Evolutionary conservation across 2,113 vertebrate species (phyloP).

Genomic region (Atherinomorus stipes): DNA sequence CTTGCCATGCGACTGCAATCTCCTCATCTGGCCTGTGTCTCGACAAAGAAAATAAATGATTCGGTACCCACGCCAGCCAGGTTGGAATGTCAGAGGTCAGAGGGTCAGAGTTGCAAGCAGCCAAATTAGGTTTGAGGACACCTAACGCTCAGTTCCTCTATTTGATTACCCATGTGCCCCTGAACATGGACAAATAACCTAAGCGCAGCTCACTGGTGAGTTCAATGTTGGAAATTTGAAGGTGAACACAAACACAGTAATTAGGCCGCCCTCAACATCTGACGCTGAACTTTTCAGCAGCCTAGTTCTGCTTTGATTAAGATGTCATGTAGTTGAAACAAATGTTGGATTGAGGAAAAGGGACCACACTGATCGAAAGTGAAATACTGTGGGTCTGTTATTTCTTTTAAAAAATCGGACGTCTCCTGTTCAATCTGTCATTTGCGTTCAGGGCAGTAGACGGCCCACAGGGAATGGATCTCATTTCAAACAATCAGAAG

Average conservation of each 20-base stretch:
- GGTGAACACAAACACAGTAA: constrained; percentile 32
- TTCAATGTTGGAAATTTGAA: constrained; percentile 37
- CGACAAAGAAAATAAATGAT: constrained; percentile 80
- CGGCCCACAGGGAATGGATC: constrained; percentile 38
- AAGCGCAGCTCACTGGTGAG: constrained; percentile 18
- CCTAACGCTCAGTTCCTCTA: constrained; percentile 64
- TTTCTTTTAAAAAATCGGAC: constrained; percentile 48
- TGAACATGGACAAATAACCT: constrained; percentile 49
- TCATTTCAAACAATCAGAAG: constrained; percentile 60
- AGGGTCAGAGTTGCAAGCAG: constrained; percentile 73
- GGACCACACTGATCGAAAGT: constrained; percentile 18
- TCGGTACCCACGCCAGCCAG: constrained; percentile 50
- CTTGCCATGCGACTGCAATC: constrained; percentile 52
- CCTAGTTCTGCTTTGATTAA: constrained; percentile 20
- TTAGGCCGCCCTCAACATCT: constrained; percentile 40
- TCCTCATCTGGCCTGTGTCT: constrained; percentile 76
- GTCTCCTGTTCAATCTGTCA: constrained; percentile 51
- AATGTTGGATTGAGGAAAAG: constrained; percentile 4
- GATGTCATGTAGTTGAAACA: constrained; percentile 35
- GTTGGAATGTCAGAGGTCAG: constrained; percentile 79
- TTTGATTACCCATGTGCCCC: constrained; percentile 73
- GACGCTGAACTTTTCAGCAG: constrained; percentile 24
- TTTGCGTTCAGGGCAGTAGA: constrained; percentile 44
- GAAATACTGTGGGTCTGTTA: constrained; percentile 34
- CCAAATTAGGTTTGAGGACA: constrained; percentile 81